Conservation (phyloP, 2,113 vertebrate species). For the Charadrius vociferus region DNA sequence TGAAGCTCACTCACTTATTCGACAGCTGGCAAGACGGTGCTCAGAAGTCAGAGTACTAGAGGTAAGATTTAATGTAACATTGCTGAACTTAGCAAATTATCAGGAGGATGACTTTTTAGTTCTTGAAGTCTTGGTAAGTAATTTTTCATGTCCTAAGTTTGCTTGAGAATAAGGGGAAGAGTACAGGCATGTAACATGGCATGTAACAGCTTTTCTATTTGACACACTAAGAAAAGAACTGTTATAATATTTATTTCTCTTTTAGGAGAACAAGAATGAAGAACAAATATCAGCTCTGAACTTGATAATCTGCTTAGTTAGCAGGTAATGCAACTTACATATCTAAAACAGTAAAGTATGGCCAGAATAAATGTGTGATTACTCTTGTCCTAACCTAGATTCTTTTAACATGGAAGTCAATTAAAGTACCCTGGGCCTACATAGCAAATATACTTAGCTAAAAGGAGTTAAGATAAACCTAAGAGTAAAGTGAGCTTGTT, state of each 20-base stretch:
- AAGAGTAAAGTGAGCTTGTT: neutral
- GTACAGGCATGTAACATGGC: neutral
- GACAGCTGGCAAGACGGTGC: slow-evolving; percentile 92
- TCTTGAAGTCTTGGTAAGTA: neutral
- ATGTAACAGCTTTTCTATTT: neutral
- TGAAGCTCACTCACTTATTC: slow-evolving; percentile 94
- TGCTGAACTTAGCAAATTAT: neutral
- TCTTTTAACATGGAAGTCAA: neutral
- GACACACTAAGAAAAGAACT: neutral
- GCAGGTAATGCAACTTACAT: slow-evolving; percentile 80
- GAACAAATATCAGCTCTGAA: slow-evolving; percentile 90
- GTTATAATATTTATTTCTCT: neutral
- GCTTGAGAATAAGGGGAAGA: neutral
- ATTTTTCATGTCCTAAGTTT: neutral
- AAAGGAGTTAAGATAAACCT: neutral
- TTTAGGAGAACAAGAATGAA: slow-evolving; percentile 87
- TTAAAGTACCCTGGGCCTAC: neutral
- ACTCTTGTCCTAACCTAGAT: neutral
- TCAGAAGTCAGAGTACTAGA: slow-evolving; percentile 87
- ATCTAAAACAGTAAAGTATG: neutral
- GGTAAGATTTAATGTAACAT: slow-evolving; percentile 73
- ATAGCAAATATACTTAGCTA: neutral
- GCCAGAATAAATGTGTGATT: neutral
- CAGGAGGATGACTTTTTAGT: neutral
- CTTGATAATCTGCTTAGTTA: slow-evolving; percentile 95